phyloP scores from a whole-genome alignment of 2,888 invertebrate genomes.

The Andrena trimmerana region DNA sequence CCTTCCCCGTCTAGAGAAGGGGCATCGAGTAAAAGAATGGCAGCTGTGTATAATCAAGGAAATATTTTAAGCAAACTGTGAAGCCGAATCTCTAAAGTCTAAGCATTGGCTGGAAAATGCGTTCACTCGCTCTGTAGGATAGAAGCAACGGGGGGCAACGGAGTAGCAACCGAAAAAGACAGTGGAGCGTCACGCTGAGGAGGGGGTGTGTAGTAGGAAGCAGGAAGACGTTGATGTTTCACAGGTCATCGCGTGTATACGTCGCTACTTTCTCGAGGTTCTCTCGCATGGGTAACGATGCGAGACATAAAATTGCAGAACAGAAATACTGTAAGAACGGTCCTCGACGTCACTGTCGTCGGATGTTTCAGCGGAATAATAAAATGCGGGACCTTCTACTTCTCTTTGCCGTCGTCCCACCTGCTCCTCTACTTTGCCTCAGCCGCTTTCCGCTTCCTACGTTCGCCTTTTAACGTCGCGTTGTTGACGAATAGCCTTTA shows the following conservation, averaged over 20 bases:
- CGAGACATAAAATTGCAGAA: conserved; percentile 68
- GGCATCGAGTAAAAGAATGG: no score
- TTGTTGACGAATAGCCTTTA: neutral
- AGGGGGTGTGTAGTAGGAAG: conserved; percentile 30
- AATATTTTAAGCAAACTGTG: no score
- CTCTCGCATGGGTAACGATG: conserved; percentile 67
- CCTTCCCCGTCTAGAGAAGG: no score
- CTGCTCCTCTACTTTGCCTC: conserved; percentile 15
- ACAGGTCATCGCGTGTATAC: conserved; percentile 38
- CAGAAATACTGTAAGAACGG: conserved; percentile 58
- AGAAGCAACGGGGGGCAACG: neutral
- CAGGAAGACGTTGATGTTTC: conserved; percentile 65
- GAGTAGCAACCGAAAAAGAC: conserved; percentile 2
- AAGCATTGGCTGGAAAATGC: conserved; percentile 1
- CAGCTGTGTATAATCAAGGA: no score
- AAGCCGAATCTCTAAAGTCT: no score
- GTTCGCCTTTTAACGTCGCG: neutral
- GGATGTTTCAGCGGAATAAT: conserved; percentile 69
- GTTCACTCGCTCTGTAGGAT: conserved; percentile 14
- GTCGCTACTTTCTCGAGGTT: conserved; percentile 37
- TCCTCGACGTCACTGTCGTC: conserved; percentile 23
- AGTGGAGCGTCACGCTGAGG: no score
- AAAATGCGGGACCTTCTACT: conserved; percentile 51
- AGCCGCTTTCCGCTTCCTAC: neutral
- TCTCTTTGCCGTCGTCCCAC: conserved; percentile 21